Conservation (phyloP, 2,797 vertebrate species). For the Hapalemur alaotrensis region DNA sequence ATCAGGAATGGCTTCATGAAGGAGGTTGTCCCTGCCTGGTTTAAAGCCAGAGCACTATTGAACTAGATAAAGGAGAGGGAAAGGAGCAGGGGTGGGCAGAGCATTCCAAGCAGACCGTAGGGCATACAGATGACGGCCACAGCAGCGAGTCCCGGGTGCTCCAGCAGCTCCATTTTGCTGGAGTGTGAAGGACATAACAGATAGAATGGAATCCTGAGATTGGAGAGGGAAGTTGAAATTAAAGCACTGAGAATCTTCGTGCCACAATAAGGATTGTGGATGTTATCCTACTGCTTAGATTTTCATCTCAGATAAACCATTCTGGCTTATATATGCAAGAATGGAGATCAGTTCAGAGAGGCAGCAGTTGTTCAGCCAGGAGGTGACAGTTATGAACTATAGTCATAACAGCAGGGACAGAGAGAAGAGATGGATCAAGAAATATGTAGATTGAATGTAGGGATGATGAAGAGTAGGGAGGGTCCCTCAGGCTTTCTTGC, state of each 20-base stretch:
- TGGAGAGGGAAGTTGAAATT: neutral
- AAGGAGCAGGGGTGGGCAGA: neutral
- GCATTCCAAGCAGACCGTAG: neutral
- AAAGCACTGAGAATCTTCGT: neutral
- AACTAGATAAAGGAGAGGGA: neutral
- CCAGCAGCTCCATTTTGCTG: neutral
- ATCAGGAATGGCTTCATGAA: neutral
- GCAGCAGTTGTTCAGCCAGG: neutral
- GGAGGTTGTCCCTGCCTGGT: neutral
- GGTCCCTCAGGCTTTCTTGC: neutral
- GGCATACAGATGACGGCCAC: neutral
- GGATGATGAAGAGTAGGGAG: neutral
- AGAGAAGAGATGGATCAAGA: neutral
- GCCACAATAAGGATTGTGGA: neutral
- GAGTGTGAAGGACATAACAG: neutral
- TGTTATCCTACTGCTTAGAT: slow-evolving; percentile 2
- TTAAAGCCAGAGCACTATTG: neutral
- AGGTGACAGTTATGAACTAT: slow-evolving; percentile 25
- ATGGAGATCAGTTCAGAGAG: neutral
- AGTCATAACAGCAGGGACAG: neutral
- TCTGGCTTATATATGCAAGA: neutral
- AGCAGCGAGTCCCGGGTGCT: neutral
- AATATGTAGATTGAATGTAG: neutral
- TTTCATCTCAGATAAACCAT: neutral
- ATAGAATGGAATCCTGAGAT: neutral